Conservation (phyloP, 2,888 invertebrate species). For the Acrobasis suavella region DNA sequence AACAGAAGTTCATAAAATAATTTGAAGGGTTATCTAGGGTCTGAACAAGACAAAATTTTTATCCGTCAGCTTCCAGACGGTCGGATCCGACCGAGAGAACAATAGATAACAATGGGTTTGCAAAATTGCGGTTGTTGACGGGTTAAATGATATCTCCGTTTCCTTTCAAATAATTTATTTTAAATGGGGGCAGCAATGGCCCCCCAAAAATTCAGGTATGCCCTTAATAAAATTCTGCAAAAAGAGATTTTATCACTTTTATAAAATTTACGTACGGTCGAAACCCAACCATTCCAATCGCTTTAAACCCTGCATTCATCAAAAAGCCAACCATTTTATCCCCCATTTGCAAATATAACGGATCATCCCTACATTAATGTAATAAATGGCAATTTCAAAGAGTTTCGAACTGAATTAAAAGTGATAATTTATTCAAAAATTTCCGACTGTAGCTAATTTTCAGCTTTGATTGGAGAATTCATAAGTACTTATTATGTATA, state of each 20-base stretch:
- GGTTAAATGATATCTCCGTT: no score
- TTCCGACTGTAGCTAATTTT: slow-evolving; percentile 4
- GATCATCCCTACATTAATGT: slow-evolving; percentile 7
- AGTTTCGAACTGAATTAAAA: slow-evolving; percentile 17
- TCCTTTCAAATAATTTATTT: no score
- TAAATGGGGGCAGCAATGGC: no score
- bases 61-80: no score
- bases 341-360: not conserved
- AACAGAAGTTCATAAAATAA: no score
- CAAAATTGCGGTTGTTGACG: no score
- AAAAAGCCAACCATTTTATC: not conserved
- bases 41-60: no score
- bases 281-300: not conserved
- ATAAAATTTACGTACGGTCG: not conserved
- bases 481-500: not conserved
- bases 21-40: no score
- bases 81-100: no score
- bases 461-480: not conserved
- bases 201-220: no score
- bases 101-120: no score
- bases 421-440: slow-evolving; percentile 2
- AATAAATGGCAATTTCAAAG: slow-evolving; percentile 17
- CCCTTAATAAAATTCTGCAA: not conserved
- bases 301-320: no score
- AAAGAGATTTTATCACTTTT: not conserved